Base-by-base conservation (phyloP, 1,140 invertebrate genomes). In the Lepidurus couesii region DNA sequence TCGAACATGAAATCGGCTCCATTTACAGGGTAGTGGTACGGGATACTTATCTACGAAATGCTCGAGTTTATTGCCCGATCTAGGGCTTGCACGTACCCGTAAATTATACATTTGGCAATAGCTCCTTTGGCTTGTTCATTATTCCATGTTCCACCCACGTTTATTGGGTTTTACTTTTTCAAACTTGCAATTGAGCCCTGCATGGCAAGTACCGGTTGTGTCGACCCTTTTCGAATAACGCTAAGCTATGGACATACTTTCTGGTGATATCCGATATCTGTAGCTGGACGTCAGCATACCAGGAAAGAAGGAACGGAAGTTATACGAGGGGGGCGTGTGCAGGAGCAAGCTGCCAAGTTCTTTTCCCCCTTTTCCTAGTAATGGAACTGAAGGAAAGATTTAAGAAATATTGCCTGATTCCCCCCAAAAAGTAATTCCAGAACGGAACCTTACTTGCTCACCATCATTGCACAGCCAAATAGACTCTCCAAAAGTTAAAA, bases 101-200 rank as follows among this genome's bases (percentile, higher is more conserved):
- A 34, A 34, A 3, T 34, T 34, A 34, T 34, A 34, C 34, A 65
- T 21, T 65, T 65, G 16, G 21, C 21, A 16, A 65, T n/a, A 16
- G 44, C n/a, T 47, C 53, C 65, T 24, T 77, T 77, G 16, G 21
- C 16, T 77, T 26, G 76, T 24, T 77, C 44, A 8, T 53, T 53
- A 47, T 77, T 42, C 34, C 26, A 24, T 13, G 16, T 45, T 42
- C 34, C 43, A 21, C 16, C 47, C 21, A 45, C 24, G 16, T 77
- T 26, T 21, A 65, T 42, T 47, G 16, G 44, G 5, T 24, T 7
- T 4, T 34, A 47, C 44, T 45, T 24, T 34, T 77, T 53, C 21
- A 43, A 42, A 75, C 42, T 21, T 26, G n/a, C 74, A 7, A 42
- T 45, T 65, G 44, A 45, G 8, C 13, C 21, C 21, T 42, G 6